Evolutionary conservation across 1,140 invertebrate genomes (phyloP), one percentile per base, ranked within the genome.

Genomic region (Drosophila prosaltans): DNA sequence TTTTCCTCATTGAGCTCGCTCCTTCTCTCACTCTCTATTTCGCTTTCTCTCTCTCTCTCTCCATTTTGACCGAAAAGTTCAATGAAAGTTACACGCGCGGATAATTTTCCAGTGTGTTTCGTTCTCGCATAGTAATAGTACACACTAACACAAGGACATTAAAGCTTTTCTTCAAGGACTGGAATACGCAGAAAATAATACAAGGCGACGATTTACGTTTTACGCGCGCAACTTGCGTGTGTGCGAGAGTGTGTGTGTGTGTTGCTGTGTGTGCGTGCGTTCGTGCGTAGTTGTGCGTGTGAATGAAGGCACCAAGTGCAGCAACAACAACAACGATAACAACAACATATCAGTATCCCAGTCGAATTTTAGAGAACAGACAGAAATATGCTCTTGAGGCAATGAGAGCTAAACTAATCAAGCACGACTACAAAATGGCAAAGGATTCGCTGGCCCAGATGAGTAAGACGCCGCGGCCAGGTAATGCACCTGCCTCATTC

Each of bases 241-340:
- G 60, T 55, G 75, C 28, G 40, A 68, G 39, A 36, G 66, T 65
- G 74, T 65, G 55, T n/a, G 60, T 72, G 57, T 59, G 55, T 62
- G 28, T 65, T n/a, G 7, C 7, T 54, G 40, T 43, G 43, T 11
- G 43, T 68, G 65, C 57, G 66, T 58, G 60, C n/a, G 63, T 48
- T 16, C 16, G 63, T 69, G 71, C 32, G 69, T 51, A 32, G 8
- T 21, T 59, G 64, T 72, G 69, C 54, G 74, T 69, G 76, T 89
- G 84, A 89, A 84, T 81, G 80, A 83, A 78, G 80, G 77, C 74
- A 69, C 74, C 74, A 90, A 89, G 76, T 86, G 83, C 83, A 89
- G 84, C n/a, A n/a, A n/a, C n/a, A n/a, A n/a, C 83, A 16, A 16
- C 16, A 16, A 16, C 16, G 16, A 16, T 16, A 16, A 16, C 85